phyloP scores from a whole-genome alignment of 1,140 invertebrate genomes.

The Caenorhabditis tropicalis region DNA sequence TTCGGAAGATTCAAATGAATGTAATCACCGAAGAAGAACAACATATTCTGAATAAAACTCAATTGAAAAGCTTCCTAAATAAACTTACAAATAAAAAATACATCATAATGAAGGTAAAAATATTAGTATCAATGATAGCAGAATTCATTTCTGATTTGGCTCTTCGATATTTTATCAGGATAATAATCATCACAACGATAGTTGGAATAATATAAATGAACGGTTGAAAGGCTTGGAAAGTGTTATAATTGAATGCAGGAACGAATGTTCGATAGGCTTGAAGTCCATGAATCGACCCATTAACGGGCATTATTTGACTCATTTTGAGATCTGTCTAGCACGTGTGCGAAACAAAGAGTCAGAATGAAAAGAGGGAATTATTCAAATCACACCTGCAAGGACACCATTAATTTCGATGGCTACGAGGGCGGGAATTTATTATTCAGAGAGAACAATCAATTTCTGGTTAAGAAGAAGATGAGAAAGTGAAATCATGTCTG shows the following conservation, averaged over 20 bases:
- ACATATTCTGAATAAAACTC: neutral
- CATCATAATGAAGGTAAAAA: neutral
- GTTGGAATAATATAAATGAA: neutral
- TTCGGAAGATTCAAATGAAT: neutral
- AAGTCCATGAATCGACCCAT: neutral
- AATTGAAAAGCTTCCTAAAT: neutral
- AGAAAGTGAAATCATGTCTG: no score
- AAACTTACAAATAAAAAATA: neutral
- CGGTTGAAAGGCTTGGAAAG: neutral
- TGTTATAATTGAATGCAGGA: neutral
- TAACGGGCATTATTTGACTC: no score
- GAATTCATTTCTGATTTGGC: neutral
- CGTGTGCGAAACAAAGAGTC: no score
- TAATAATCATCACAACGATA: neutral
- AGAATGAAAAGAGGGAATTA: no score
- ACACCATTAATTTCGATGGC: no score
- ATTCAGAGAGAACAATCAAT: no score
- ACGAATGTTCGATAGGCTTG: neutral
- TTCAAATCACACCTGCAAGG: no score
- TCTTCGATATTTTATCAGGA: neutral
- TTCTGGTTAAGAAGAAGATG: no score
- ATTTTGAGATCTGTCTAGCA: no score
- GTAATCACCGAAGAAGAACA: neutral
- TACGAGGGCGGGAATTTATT: no score
- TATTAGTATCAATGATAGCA: neutral